phyloP scores from a whole-genome alignment of 2,888 invertebrate genomes.

The Eristalis pertinax region DNA sequence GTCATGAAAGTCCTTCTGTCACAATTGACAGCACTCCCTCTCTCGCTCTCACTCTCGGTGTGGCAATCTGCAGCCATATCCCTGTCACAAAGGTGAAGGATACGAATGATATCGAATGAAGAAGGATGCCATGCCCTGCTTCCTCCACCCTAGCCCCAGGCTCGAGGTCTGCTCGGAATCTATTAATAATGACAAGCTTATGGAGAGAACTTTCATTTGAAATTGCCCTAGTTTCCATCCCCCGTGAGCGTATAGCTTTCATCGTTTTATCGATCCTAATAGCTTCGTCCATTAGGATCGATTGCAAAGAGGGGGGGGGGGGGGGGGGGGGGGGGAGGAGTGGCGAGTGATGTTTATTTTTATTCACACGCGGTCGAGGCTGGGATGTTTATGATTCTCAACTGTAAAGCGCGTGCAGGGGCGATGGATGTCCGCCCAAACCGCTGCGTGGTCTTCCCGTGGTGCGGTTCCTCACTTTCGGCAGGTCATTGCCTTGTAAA shows the following conservation, averaged over 20 bases:
- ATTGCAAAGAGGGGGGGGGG: background rate
- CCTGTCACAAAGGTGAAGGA: constrained; percentile 53
- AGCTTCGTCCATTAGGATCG: constrained; percentile 24
- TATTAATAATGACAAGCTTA: constrained; percentile 61
- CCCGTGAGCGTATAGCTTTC: background rate
- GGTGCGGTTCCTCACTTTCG: background rate
- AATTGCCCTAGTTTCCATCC: constrained; percentile 53
- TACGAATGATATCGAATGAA: constrained; percentile 16
- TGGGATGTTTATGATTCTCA: too few relatives aligned
- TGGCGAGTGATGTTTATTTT: background rate
- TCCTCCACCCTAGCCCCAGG: background rate
- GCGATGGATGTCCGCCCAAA: too few relatives aligned
- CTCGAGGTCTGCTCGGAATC: background rate
- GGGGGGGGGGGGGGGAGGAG: too few relatives aligned
- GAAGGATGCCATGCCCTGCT: background rate
- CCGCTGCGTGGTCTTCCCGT: background rate
- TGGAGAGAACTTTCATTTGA: constrained; percentile 42
- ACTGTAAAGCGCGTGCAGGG: too few relatives aligned
- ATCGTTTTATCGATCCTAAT: constrained; percentile 24
- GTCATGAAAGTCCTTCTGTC: constrained; percentile 11
- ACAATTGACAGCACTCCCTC: constrained; percentile 18
- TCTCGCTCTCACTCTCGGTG: background rate
- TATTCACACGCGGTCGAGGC: background rate
- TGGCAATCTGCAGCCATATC: constrained; percentile 2
- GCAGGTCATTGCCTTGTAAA: background rate